Percentiles rank a stretch among this genome's conserved stretches.
phyloP scores from a whole-genome alignment of 1,140 invertebrate species.

The Mizuhopecten yessoensis region DNA sequence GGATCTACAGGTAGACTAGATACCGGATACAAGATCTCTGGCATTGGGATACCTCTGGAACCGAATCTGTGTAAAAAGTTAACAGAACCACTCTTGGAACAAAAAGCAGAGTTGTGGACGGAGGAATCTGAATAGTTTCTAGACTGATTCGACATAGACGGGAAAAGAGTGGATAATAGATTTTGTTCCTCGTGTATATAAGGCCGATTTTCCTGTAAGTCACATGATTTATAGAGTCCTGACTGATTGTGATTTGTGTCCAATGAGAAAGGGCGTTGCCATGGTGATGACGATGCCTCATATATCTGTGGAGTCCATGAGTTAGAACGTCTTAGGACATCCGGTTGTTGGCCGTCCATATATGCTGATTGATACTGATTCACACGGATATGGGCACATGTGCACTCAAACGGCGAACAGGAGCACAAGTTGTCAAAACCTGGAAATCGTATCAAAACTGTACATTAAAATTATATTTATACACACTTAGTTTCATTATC shows the following conservation, averaged over 20 bases:
- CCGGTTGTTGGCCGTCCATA: slow-evolving; percentile 54
- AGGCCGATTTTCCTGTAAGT: slow-evolving; percentile 17
- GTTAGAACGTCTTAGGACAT: slow-evolving; percentile 48
- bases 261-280: slow-evolving; percentile 57
- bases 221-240: slow-evolving; percentile 5
- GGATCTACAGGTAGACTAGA: not conserved
- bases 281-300: slow-evolving; percentile 60
- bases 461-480: too few species aligned
- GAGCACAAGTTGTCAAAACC: slow-evolving; percentile 81
- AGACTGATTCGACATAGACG: not conserved
- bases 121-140: not conserved
- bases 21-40: not conserved
- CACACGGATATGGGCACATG: slow-evolving; percentile 72
- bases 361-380: slow-evolving; percentile 54
- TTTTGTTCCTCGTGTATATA: slow-evolving; percentile 15
- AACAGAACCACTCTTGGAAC: not conserved
- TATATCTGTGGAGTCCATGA: slow-evolving; percentile 67
- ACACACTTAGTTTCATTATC: too few species aligned
- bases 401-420: slow-evolving; percentile 83
- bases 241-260: slow-evolving; percentile 47
- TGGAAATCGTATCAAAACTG: slow-evolving; percentile 56
- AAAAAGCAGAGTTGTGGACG: slow-evolving; percentile 31
- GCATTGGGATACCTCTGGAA: slow-evolving; percentile 1
- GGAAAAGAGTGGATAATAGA: not conserved
- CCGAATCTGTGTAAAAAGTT: slow-evolving; percentile 33